Percentiles rank a stretch among this genome's conserved stretches.
These are phyloP conservation scores for Lysiphlebus fabarum DNA, from an alignment of 1,140 invertebrate species.

Conservation along the genomic window DNA sequence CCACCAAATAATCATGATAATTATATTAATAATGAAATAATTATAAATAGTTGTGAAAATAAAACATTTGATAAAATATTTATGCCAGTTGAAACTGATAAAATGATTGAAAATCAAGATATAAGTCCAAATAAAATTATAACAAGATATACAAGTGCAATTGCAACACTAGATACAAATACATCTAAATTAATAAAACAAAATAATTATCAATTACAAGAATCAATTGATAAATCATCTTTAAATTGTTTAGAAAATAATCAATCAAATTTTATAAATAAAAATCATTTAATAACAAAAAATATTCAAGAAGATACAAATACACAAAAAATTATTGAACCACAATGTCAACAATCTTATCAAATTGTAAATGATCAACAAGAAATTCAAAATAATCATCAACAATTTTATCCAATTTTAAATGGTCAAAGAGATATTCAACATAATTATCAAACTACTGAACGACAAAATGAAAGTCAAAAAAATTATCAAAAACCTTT, in stretches of 20 bases:
- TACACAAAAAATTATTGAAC: not conserved
- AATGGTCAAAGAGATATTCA: slow-evolving; percentile 8
- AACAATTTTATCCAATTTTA: not conserved
- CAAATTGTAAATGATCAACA: not conserved
- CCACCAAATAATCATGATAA: slow-evolving; percentile 13
- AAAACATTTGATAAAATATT: not conserved
- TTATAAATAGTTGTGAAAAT: not conserved
- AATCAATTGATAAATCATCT: no score
- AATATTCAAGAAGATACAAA: not conserved
- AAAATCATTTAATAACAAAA: no score
- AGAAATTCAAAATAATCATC: not conserved
- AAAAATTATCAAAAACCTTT: no score
- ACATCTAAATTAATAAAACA: slow-evolving; percentile 10
- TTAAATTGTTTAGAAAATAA: no score
- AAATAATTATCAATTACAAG: not conserved
- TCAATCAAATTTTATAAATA: no score
- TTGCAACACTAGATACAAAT: slow-evolving; percentile 42
- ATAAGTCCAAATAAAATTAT: slow-evolving; percentile 45
- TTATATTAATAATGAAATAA: slow-evolving; percentile 1
- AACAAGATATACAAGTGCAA: slow-evolving; percentile 46
- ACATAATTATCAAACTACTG: slow-evolving; percentile 1
- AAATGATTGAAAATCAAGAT: slow-evolving; percentile 50
- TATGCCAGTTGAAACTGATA: slow-evolving; percentile 25
- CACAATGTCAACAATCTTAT: no score
- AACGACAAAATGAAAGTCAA: no score